Conservation (phyloP, 2,797 vertebrate species). For the Spatula versicolor region DNA sequence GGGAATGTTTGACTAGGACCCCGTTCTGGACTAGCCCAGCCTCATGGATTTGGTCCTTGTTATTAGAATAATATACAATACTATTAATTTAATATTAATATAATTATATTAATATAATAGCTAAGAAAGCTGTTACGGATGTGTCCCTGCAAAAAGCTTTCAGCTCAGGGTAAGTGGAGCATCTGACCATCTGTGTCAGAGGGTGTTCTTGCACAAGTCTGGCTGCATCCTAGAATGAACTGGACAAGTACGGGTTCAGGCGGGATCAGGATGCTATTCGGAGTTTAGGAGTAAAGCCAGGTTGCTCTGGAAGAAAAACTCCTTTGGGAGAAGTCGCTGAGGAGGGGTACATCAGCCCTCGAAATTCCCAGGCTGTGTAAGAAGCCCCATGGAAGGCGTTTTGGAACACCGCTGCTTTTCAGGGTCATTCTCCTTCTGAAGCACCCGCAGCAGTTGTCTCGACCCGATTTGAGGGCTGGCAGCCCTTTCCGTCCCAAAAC, state of each 20-base stretch:
- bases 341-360: neutral
- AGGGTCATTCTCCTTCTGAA: neutral
- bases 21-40: neutral
- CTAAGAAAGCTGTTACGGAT: neutral
- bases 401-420: neutral
- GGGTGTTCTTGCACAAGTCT: neutral
- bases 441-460: fast-evolving
- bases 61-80: too few species aligned
- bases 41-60: fast-evolving
- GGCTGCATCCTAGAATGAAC: fast-evolving
- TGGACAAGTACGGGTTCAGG: fast-evolving
- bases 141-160: neutral
- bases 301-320: neutral
- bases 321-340: neutral
- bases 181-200: neutral
- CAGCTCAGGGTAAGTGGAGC: neutral
- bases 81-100: too few species aligned
- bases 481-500: neutral
- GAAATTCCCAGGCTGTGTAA: neutral
- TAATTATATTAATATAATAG: neutral
- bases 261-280: neutral
- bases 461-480: neutral
- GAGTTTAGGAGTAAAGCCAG: neutral
- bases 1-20: neutral
- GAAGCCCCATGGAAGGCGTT: neutral